Conservation (phyloP, 2,113 vertebrate species). For the Myotis davidii region DNA sequence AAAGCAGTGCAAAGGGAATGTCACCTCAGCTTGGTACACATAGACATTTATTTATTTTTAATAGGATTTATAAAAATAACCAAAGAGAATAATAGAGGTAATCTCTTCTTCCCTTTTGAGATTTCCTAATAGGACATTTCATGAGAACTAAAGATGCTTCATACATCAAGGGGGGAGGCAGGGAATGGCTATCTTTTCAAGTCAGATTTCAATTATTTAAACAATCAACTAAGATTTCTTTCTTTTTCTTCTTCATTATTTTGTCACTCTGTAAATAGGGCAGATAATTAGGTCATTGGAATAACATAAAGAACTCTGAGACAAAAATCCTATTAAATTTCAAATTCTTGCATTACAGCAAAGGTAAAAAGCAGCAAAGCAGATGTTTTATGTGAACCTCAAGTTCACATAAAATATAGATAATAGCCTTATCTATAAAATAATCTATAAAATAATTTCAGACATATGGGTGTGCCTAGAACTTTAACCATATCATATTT, state of each 20-base stretch:
- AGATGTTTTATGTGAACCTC: slow-evolving; percentile 7
- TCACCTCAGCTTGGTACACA: neutral
- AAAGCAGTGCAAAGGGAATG: neutral
- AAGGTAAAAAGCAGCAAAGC: neutral
- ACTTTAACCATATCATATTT: slow-evolving; percentile 18
- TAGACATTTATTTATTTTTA: neutral
- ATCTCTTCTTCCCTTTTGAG: neutral
- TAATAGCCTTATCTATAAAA: slow-evolving; percentile 16
- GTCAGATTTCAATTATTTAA: slow-evolving; percentile 47
- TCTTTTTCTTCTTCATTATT: slow-evolving; percentile 32
- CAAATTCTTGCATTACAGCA: slow-evolving; percentile 41
- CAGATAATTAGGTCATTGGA: slow-evolving; percentile 63
- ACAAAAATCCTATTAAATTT: slow-evolving; percentile 55
- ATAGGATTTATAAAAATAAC: neutral
- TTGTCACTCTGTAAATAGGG: slow-evolving; percentile 37
- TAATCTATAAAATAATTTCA: slow-evolving; percentile 52
- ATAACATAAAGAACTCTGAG: slow-evolving; percentile 46
- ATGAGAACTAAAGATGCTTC: neutral
- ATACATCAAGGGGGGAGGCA: neutral
- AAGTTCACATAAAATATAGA: neutral
- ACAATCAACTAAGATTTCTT: neutral
- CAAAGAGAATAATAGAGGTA: neutral
- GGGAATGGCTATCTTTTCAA: slow-evolving; percentile 47
- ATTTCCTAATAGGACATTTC: slow-evolving; percentile 17
- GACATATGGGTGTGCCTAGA: neutral